Percentiles rank a stretch among this genome's conserved stretches.
phyloP scores from a whole-genome alignment of 1,140 invertebrate genomes.

The Thalassaphorura encarpata region DNA sequence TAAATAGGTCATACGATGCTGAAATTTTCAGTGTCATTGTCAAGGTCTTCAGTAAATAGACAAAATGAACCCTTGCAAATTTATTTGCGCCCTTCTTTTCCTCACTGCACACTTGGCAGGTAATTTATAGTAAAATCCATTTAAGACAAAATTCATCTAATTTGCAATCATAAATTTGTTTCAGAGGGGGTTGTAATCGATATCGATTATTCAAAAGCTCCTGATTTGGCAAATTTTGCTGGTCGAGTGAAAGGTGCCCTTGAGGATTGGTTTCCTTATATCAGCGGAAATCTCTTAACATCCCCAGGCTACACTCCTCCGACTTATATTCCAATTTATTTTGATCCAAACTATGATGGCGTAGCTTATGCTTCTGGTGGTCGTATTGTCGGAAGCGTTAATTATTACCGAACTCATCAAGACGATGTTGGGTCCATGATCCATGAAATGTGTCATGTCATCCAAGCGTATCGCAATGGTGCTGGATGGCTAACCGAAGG shows the following conservation, averaged over 20 bases:
- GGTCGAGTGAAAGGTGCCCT: constrained; percentile 9
- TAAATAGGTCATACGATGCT: too few species aligned
- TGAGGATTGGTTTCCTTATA: constrained; percentile 18
- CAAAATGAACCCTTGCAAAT: too few species aligned
- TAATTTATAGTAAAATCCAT: too few species aligned
- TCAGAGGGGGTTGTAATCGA: constrained; percentile 5
- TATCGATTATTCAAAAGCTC: constrained; percentile 15
- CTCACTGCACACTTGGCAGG: too few species aligned
- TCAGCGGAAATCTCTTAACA: constrained; percentile 3
- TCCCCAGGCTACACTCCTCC: constrained; percentile 15
- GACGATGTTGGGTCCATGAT: constrained; percentile 28
- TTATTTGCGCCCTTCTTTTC: too few species aligned
- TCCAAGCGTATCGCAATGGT: constrained; percentile 18
- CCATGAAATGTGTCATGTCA: constrained; percentile 28
- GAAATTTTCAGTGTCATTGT: too few species aligned
- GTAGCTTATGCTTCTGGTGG: constrained; percentile 24
- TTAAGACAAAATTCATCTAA: too few species aligned
- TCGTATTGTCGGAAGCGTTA: constrained; percentile 19
- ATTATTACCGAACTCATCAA: constrained; percentile 21
- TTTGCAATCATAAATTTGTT: too few species aligned
- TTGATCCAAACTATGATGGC: constrained; percentile 29
- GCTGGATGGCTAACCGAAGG: constrained; percentile 25
- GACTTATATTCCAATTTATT: constrained; percentile 18
- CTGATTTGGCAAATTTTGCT: constrained; percentile 14
- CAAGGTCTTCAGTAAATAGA: too few species aligned